Conservation (phyloP, 2,888 invertebrate species). For the Anticlea derivata region DNA sequence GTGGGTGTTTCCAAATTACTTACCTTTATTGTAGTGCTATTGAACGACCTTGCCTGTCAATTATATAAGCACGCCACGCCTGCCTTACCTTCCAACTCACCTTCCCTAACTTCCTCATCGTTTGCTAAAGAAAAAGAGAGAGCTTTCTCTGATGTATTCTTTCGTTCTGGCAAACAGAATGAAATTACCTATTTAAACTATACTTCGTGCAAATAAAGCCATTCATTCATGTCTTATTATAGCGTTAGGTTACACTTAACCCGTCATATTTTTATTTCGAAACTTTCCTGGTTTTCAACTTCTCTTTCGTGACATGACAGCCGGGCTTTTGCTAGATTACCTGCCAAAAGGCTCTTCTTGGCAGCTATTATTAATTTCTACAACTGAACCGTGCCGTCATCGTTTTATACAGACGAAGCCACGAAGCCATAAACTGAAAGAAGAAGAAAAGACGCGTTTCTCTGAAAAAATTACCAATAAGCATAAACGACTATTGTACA, state of each 20-base stretch:
- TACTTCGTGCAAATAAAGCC: conserved; percentile 2
- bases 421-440: too few species aligned
- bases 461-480: conserved; percentile 10
- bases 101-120: background rate
- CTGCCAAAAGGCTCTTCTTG: conserved; percentile 19
- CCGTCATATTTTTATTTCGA: conserved; percentile 28
- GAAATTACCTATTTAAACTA: background rate
- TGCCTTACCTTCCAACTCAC: conserved; percentile 11
- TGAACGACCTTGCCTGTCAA: conserved; percentile 21
- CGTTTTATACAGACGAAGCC: too few species aligned
- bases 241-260: conserved; percentile 15
- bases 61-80: conserved; percentile 19
- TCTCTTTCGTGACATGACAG: conserved; percentile 20
- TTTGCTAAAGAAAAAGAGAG: background rate
- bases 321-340: conserved; percentile 5
- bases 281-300: conserved; percentile 25
- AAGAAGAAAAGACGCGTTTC: conserved; percentile 8
- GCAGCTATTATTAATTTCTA: conserved; percentile 9
- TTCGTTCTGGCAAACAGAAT: conserved; percentile 6
- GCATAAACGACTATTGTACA: conserved; percentile 3
- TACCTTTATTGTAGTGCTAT: conserved; percentile 1
- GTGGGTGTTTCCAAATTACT: background rate
- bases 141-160: background rate
- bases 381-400: conserved; percentile 4
- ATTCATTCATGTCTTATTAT: conserved; percentile 3